Evolutionary conservation across 92 coral and sea anemone species (phyloP).

Genomic region (Heteractis magnifica): DNA sequence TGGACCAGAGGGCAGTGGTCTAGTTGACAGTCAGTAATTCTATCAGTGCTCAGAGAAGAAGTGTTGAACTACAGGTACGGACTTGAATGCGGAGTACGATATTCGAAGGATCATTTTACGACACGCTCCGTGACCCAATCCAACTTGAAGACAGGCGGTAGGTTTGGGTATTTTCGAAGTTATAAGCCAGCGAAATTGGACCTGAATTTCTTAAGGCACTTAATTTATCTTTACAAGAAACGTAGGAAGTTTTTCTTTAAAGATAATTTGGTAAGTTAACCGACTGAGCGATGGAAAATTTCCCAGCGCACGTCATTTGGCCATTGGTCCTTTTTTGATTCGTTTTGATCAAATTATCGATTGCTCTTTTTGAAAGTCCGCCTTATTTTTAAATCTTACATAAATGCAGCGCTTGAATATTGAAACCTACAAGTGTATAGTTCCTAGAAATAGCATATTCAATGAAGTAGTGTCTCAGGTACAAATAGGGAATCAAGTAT

Average conservation of each 20-base stretch:
- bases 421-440: background rate
- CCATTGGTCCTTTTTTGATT: background rate
- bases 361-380: background rate
- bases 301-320: background rate
- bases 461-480: background rate
- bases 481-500: background rate
- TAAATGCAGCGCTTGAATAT: background rate
- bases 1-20: background rate
- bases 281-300: background rate
- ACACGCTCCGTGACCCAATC: slow-evolving; percentile 9
- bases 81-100: background rate
- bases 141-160: background rate
- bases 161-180: background rate
- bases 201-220: background rate
- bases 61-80: background rate
- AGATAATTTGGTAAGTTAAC: background rate
- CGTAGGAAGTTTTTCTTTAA: background rate
- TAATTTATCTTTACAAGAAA: background rate
- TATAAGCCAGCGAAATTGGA: background rate
- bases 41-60: background rate
- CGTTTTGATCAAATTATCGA: background rate
- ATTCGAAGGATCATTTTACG: slow-evolving; percentile 3
- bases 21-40: background rate
- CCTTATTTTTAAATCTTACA: background rate
- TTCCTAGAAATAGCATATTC: background rate